A percentile compares a stretch with the other conserved stretches of the same genome.
Conservation (phyloP, 2,113 vertebrate genomes). For the Lycocorax pyrrhopterus region DNA sequence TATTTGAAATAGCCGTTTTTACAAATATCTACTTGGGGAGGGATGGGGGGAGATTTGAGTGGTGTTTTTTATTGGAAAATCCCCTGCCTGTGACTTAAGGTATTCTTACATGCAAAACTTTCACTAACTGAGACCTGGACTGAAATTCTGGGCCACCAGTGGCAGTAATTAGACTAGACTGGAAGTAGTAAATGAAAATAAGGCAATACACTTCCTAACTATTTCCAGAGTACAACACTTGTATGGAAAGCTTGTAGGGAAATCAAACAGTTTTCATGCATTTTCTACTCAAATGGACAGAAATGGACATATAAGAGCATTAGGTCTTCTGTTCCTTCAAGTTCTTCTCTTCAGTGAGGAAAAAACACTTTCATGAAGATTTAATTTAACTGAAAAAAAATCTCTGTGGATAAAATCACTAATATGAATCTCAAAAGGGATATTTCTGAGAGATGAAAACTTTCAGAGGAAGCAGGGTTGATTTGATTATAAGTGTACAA, state of each 20-base stretch:
- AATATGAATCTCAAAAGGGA: background rate
- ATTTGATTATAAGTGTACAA: constrained; percentile 25
- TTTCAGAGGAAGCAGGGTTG: background rate
- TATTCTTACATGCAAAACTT: background rate
- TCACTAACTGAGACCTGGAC: background rate
- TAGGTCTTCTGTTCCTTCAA: background rate
- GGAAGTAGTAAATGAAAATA: background rate
- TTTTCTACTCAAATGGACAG: background rate
- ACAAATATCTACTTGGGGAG: background rate
- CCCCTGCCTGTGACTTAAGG: background rate
- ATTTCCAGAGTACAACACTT: background rate
- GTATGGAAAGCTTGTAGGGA: background rate
- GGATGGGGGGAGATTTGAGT: accelerated
- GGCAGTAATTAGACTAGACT: background rate
- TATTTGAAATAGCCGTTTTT: background rate
- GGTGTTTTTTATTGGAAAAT: background rate
- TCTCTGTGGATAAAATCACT: constrained; percentile 15
- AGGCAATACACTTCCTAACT: background rate
- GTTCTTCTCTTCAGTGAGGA: background rate
- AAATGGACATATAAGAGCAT: background rate
- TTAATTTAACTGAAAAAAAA: constrained; percentile 37
- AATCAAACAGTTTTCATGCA: background rate
- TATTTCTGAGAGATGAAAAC: constrained; percentile 18
- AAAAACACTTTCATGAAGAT: background rate
- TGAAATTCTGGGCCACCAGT: background rate